phyloP scores from a whole-genome alignment of 2,113 vertebrate species.

The Neopipo cinnamomea region DNA sequence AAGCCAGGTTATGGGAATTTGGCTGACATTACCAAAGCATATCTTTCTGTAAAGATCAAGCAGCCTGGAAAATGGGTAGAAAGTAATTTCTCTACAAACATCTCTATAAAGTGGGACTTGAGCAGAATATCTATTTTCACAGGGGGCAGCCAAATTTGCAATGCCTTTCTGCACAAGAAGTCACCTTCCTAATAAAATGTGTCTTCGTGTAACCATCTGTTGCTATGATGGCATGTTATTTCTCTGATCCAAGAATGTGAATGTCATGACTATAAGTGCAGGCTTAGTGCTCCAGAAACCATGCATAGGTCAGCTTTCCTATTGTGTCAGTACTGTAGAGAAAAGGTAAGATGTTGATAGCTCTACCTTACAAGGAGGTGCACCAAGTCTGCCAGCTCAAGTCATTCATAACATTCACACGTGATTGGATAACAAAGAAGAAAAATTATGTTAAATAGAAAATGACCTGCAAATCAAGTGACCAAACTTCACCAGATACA shows the following conservation, averaged over 20 bases:
- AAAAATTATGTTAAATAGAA: background rate
- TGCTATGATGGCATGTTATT: background rate
- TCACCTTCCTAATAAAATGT: background rate
- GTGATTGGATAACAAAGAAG: background rate
- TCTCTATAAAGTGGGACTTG: background rate
- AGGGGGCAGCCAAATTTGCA: background rate
- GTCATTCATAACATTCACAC: background rate
- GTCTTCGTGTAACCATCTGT: background rate
- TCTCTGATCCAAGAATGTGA: background rate
- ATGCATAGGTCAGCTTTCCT: background rate
- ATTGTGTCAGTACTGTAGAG: background rate
- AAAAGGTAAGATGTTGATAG: background rate
- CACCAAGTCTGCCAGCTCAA: background rate
- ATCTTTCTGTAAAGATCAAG: background rate
- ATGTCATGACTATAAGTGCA: background rate
- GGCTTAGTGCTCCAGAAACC: background rate
- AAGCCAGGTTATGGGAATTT: background rate
- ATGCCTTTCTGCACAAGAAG: background rate
- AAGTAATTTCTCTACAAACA: background rate
- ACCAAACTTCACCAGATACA: background rate
- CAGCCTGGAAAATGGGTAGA: background rate
- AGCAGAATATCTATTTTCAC: background rate
- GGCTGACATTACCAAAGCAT: background rate
- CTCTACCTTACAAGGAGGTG: background rate
- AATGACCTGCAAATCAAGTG: background rate